Percentiles rank a stretch among this genome's conserved stretches.
Conservation (phyloP, 2,888 invertebrate species). For the Oasisia sp. region DNA sequence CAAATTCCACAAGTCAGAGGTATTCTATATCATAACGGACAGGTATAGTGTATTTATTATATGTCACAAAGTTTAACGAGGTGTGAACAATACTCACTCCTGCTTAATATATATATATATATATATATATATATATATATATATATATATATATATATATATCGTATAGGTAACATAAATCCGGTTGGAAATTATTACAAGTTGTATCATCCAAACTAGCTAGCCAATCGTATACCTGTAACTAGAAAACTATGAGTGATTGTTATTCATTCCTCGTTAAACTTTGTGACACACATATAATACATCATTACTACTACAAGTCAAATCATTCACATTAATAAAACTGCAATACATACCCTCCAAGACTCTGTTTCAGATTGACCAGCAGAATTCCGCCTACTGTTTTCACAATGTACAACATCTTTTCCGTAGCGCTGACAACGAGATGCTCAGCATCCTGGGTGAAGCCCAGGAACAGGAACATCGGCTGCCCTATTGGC, state of each 20-base stretch:
- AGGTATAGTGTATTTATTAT: background rate
- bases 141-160: too few species aligned
- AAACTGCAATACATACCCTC: background rate
- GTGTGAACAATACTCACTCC: too few species aligned
- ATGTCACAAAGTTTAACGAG: too few species aligned
- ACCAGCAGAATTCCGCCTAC: background rate
- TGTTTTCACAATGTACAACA: conserved; percentile 29
- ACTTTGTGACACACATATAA: background rate
- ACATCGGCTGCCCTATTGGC: conserved; percentile 21
- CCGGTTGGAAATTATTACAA: too few species aligned
- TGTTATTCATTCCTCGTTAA: too few species aligned
- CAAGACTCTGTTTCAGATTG: background rate
- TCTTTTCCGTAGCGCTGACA: conserved; percentile 21
- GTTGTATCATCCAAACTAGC: too few species aligned
- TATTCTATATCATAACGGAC: background rate
- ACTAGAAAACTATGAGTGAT: too few species aligned
- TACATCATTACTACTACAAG: background rate
- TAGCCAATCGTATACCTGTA: too few species aligned
- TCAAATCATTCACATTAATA: background rate
- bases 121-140: too few species aligned
- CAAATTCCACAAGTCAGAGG: too few species aligned
- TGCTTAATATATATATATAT: too few species aligned
- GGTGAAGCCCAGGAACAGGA: conserved; percentile 30
- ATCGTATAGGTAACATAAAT: too few species aligned
- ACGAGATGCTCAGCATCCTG: conserved; percentile 24